Evolutionary conservation across 2,888 invertebrate genomes (phyloP).

Genomic region (Trichopria drosophilae): DNA sequence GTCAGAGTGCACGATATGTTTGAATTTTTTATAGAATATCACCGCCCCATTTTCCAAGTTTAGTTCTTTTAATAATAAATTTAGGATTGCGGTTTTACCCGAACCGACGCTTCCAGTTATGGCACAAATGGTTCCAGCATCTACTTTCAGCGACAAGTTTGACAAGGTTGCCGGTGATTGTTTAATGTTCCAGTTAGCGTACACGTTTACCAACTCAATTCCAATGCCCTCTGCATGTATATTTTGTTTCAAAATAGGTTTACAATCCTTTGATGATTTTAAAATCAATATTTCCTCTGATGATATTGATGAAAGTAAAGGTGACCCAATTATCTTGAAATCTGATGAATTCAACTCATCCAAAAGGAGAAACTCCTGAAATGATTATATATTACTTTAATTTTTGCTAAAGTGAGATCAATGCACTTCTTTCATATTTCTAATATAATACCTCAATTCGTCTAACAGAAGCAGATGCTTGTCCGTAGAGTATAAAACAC

Average conservation of each 20-base stretch:
- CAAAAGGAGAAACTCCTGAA: slow-evolving; percentile 43
- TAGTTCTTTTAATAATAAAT: slow-evolving; percentile 58
- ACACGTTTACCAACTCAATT: slow-evolving; percentile 39
- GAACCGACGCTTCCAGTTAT: slow-evolving; percentile 73
- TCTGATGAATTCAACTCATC: slow-evolving; percentile 40
- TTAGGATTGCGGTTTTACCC: slow-evolving; percentile 63
- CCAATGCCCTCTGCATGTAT: too few relatives aligned
- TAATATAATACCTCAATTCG: too few relatives aligned
- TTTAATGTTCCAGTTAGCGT: slow-evolving; percentile 47
- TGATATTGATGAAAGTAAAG: too few relatives aligned
- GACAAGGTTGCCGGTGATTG: slow-evolving; percentile 56
- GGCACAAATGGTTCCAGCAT: slow-evolving; percentile 59
- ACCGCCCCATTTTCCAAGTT: slow-evolving; percentile 56
- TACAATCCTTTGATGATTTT: too few relatives aligned
- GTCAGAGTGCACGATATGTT: too few relatives aligned
- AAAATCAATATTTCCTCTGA: too few relatives aligned
- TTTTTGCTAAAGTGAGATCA: too few relatives aligned
- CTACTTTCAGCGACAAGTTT: slow-evolving; percentile 58
- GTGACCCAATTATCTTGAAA: slow-evolving; percentile 10
- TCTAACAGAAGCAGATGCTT: too few relatives aligned
- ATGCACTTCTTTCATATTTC: too few relatives aligned
- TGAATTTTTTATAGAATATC: slow-evolving; percentile 25
- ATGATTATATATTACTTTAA: too few relatives aligned
- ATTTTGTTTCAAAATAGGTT: too few relatives aligned
- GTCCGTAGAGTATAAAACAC: too few relatives aligned